Evolutionary conservation across 2,113 vertebrate species (phyloP), one percentile per base, ranked within the genome.

Genomic region (Podilymbus podiceps): DNA sequence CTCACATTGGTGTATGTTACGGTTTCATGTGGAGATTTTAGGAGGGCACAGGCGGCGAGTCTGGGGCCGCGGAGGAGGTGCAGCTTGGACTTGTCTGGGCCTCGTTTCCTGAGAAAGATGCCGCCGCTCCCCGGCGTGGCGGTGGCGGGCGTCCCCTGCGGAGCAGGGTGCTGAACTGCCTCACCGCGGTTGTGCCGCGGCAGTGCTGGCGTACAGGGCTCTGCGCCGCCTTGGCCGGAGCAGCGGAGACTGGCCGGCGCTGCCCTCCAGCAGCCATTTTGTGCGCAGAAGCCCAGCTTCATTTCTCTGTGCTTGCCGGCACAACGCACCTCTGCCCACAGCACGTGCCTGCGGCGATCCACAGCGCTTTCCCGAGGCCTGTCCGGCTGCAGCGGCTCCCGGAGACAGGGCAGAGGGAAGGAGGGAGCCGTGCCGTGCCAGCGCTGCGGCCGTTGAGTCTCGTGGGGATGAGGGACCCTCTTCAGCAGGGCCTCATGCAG

Each of bases 41-140:
- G 40, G 47, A 9, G 8, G 28, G 7, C 14, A 14, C 21, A 21
- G 60, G 14, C 5, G 5, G 28, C 30, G 30, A 0, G 0, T 5
- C 21, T 5, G 5, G 9, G 8, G 21, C 22, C 38, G 9, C 23
- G 11, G 44, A 50, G n/a, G 30, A 72, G 19, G 19, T 23, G 8
- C 23, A n/a, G 21, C 24, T 35, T 30, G 24, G 52, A 13, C 28
- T 60, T 13, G 6, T 7, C 13, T 12, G 47, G 33, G 27, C 38
- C 22, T 21, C 2, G 1, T 76, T 67, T 72, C 33, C 52, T 10
- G 8, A 24, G 62, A 42, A 20, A 28, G 20, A 35, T 8, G 17
- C 24, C 2, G 17, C 20, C 56, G 35, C 21, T 22, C 9, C 9
- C 62, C 3, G 3, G 2, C 1, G 20, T 6, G 47, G 7, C 5